Evolutionary conservation across 2,113 vertebrate species (phyloP).

Genomic region (Lophura nycthemera): DNA sequence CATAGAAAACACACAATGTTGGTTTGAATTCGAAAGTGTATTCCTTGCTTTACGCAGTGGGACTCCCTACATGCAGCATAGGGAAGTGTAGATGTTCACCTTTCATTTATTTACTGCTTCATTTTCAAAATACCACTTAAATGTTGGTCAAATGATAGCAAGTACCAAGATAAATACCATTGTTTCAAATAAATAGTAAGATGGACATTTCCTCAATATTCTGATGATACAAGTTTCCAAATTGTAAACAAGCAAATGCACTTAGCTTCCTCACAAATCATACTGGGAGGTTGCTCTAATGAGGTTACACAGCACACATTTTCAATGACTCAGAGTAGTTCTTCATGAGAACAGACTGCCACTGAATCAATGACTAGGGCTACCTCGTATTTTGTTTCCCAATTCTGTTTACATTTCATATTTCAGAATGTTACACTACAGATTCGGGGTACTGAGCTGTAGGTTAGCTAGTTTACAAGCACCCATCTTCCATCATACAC

Average conservation of each 20-base stretch:
- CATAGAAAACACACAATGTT: not conserved
- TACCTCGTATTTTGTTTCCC: not conserved
- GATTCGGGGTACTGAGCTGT: not conserved
- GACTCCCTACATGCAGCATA: not conserved
- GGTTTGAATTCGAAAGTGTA: not conserved
- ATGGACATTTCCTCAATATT: not conserved
- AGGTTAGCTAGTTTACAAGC: not conserved
- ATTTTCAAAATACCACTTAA: not conserved
- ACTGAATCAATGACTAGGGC: not conserved
- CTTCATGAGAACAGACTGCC: not conserved
- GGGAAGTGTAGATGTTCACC: fast-evolving
- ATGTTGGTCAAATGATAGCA: not conserved
- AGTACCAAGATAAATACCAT: not conserved
- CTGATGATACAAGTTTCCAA: not conserved
- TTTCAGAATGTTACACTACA: not conserved
- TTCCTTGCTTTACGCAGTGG: not conserved
- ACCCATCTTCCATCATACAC: not conserved
- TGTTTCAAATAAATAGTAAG: not conserved
- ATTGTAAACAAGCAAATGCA: not conserved
- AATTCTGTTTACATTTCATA: not conserved
- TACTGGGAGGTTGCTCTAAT: not conserved
- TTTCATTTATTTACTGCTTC: not conserved
- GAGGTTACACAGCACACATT: not conserved
- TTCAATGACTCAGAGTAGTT: not conserved
- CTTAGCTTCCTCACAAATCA: not conserved